phyloP scores from a whole-genome alignment of 2,888 invertebrate genomes.

The Drosophila paucipuncta region DNA sequence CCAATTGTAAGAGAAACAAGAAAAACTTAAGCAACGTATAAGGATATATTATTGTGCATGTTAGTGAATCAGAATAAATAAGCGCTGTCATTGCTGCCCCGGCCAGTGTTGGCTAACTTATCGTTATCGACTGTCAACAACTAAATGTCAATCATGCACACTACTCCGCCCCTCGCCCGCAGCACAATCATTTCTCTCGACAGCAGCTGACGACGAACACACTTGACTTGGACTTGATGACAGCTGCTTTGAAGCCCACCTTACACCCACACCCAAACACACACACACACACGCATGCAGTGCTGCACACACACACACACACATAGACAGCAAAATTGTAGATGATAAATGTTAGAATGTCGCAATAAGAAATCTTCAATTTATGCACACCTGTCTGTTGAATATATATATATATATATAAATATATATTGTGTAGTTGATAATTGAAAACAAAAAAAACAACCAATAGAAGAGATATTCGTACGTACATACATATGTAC shows the following conservation, averaged over 20 bases:
- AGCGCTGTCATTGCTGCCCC: conserved; percentile 21
- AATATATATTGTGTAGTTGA: conserved; percentile 60
- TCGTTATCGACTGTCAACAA: conserved; percentile 20
- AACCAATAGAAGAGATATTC: neutral
- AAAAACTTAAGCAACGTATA: conserved; percentile 41
- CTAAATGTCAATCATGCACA: neutral
- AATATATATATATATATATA: conserved; percentile 57
- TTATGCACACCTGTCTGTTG: conserved; percentile 76
- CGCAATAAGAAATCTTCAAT: conserved; percentile 63
- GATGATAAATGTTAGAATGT: conserved; percentile 40
- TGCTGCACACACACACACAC: conserved; percentile 20
- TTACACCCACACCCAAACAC: conserved; percentile 48
- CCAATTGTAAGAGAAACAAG: conserved; percentile 48
- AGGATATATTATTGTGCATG: conserved; percentile 18
- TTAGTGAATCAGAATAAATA: conserved; percentile 6
- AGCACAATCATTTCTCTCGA: conserved; percentile 55
- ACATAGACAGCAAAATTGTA: conserved; percentile 16
- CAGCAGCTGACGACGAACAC: conserved; percentile 50
- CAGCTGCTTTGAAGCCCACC: conserved; percentile 66
- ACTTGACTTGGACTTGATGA: conserved; percentile 29
- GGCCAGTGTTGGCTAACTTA: conserved; percentile 44
- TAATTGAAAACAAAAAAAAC: conserved; percentile 48
- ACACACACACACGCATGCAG: conserved; percentile 19
- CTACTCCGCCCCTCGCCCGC: neutral
- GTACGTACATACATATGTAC: conserved; percentile 44